phyloP scores from a whole-genome alignment of 2,113 vertebrate genomes.

The Cryptotis parvus region DNA sequence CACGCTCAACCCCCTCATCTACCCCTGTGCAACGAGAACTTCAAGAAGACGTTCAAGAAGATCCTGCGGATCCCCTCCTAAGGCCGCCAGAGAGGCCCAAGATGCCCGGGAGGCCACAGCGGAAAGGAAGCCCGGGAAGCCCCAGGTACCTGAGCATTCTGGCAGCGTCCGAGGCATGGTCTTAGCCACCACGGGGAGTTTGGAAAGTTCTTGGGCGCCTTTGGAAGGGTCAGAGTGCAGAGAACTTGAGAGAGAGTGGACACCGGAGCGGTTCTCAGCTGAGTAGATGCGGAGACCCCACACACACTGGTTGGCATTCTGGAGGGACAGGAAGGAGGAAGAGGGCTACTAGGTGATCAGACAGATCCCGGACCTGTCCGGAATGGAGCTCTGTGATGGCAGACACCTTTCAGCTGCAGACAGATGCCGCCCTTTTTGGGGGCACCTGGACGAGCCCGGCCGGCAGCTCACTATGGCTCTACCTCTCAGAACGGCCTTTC shows the following conservation, averaged over 20 bases:
- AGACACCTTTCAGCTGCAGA: neutral
- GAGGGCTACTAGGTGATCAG: conserved; percentile 49
- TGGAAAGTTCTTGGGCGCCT: neutral
- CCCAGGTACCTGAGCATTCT: conserved; percentile 26
- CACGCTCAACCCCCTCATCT: conserved; percentile 96
- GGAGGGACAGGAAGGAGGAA: neutral
- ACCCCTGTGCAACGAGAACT: conserved; percentile 97
- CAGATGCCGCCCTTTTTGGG: neutral
- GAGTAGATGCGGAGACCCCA: neutral
- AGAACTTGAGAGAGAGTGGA: conserved; percentile 30
- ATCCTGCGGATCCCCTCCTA: conserved; percentile 88
- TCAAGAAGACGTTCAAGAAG: conserved; percentile 96
- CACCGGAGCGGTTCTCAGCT: conserved; percentile 25
- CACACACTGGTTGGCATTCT: conserved; percentile 33
- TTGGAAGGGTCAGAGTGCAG: neutral
- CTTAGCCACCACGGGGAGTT: neutral
- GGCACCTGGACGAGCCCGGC: conserved; percentile 14
- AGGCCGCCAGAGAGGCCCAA: neutral
- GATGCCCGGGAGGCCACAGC: neutral
- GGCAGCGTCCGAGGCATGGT: conserved; percentile 5
- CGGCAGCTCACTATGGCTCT: neutral
- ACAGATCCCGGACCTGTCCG: neutral
- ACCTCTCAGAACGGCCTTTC: conserved; percentile 22
- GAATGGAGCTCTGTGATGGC: neutral
- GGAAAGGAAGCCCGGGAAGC: neutral